A percentile compares a stretch with the other conserved stretches of the same genome.
phyloP scores from a whole-genome alignment of 2,113 vertebrate species.

The Xenus cinereus region DNA sequence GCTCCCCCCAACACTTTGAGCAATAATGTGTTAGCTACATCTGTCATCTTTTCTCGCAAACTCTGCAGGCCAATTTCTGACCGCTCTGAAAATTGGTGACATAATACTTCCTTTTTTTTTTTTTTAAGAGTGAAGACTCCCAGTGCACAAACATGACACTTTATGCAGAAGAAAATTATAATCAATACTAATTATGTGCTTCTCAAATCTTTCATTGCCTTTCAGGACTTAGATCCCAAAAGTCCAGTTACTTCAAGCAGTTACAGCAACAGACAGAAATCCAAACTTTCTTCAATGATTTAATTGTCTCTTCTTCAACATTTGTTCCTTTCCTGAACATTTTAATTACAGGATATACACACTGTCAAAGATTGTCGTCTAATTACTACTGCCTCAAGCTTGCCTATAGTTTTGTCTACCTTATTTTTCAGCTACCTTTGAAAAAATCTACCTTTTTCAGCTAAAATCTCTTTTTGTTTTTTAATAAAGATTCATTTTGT shows the following conservation, averaged over 20 bases:
- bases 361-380: not conserved
- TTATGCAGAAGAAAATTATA: not conserved
- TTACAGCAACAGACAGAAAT: not conserved
- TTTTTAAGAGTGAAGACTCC: not conserved
- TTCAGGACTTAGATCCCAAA: not conserved
- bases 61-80: not conserved
- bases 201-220: not conserved
- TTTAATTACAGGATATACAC: not conserved
- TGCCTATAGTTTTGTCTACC: not conserved
- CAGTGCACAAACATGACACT: not conserved
- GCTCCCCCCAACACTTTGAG: not conserved
- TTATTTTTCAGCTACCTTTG: not conserved
- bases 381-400: not conserved
- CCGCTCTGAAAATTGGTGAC: not conserved
- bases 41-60: not conserved
- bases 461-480: not conserved
- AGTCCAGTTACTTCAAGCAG: not conserved
- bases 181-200: not conserved
- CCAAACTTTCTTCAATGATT: not conserved
- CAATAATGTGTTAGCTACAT: not conserved
- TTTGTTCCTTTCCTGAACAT: not conserved
- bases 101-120: not conserved
- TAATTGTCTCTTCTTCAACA: not conserved
- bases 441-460: not conserved
- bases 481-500: not conserved